Base-by-base conservation (phyloP, 1,140 invertebrate genomes). In the Pseudomyrmex flavicornis region DNA sequence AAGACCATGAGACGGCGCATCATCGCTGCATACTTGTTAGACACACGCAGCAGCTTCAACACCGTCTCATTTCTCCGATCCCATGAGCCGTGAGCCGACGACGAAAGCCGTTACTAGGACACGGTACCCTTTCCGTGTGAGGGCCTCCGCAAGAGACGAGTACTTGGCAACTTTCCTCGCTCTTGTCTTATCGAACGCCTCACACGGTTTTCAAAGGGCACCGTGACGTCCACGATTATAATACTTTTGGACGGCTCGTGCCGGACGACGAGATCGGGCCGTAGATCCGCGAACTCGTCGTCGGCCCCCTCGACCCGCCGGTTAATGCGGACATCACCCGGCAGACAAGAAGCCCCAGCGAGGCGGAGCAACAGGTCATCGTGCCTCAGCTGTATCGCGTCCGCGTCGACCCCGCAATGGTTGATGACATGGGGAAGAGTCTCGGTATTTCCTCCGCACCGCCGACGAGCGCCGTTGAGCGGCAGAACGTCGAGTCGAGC, bases 1-100 rank as follows among this genome's bases (percentile, higher is more conserved):
- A 26, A 63, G 0, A 85, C 76, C 2, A 83, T 66, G 17, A 85
- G 56, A 0, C 70, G 52, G 2, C 72, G 59, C 66, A 85, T 72
- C 48, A 85, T 9, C 1, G 4, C 0, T 8, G 69, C 83, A 8
- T 69, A 85, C 13, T 15, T 2, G 1, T 2, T 7, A 12, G 46
- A 17, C 10, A 85, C 13, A 0, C 54, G 20, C 1, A 85, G 46
- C 2, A 10, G 0, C 4, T 50, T 52, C 20, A 76, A 0, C 20
- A 65, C 26, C n/a, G 26, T 10, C 17, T 73, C 70, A 2, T 73
- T 73, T 0, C 22, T 4, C 56, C 35, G n/a, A 48, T 73, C 17
- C 56, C 35, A 73, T 0, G 70, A 73, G 17, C 12, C 69, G 3
- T 35, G 9, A 4, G 50, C 69, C 54, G 0, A 72, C 26, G 59